phyloP scores from a whole-genome alignment of 1,140 invertebrate species.

The Heliconius himera region DNA sequence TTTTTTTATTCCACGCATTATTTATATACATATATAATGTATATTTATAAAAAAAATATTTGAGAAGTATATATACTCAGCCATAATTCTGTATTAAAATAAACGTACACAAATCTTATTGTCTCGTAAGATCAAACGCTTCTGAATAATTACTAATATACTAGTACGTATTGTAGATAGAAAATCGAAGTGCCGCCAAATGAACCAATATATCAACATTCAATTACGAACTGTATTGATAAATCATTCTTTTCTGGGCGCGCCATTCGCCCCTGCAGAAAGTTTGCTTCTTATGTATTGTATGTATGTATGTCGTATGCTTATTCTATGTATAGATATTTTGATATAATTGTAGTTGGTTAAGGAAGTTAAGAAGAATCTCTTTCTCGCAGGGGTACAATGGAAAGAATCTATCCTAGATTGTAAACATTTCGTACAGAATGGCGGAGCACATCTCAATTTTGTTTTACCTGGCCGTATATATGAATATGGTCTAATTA shows the following conservation, averaged over 20 bases:
- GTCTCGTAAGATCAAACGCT: not conserved
- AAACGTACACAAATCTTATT: not conserved
- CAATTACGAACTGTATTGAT: not conserved
- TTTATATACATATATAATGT: too few species aligned
- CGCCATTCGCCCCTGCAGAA: not conserved
- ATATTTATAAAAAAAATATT: too few species aligned
- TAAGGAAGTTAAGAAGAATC: too few species aligned
- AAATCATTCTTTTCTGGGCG: not conserved
- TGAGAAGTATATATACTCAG: too few species aligned
- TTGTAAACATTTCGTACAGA: too few species aligned
- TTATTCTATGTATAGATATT: not conserved
- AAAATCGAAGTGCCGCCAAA: not conserved
- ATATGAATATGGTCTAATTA: too few species aligned
- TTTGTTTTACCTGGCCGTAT: too few species aligned
- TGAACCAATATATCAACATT: not conserved
- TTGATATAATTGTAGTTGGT: too few species aligned
- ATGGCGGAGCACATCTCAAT: too few species aligned
- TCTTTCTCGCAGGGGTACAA: too few species aligned
- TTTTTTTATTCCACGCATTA: too few species aligned
- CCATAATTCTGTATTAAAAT: not conserved
- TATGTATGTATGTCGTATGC: not conserved
- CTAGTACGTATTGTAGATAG: not conserved
- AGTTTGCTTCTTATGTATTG: not conserved
- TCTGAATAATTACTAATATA: slow-evolving; percentile 1
- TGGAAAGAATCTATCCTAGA: too few species aligned